Percentiles rank a stretch among this genome's conserved stretches.
Conservation (phyloP, 2,113 vertebrate species). For the Benitochromis conjunctus region DNA sequence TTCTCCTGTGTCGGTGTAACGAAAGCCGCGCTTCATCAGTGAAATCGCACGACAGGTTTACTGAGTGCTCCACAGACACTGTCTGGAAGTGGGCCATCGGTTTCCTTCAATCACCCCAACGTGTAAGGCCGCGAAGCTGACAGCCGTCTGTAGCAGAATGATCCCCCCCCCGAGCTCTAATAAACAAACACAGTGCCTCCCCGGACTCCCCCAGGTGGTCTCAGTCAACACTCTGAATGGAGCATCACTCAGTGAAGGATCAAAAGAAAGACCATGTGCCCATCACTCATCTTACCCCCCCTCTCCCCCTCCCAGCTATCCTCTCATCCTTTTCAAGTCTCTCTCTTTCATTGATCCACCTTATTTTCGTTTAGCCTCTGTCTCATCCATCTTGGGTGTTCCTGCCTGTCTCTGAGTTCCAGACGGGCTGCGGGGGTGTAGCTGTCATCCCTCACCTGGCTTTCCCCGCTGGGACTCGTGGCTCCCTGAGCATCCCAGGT, state of each 20-base stretch:
- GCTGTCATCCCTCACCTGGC: constrained; percentile 42
- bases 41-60: constrained; percentile 42
- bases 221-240: constrained; percentile 62
- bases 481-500: constrained; percentile 18
- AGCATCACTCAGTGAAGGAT: constrained; percentile 60
- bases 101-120: constrained; percentile 63
- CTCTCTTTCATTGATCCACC: constrained; percentile 31
- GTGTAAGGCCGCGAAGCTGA: constrained; percentile 39
- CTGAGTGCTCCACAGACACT: constrained; percentile 37
- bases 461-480: constrained; percentile 44
- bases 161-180: constrained; percentile 35
- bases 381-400: constrained; percentile 51
- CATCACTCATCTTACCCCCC: constrained; percentile 45
- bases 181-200: constrained; percentile 60
- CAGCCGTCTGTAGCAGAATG: constrained; percentile 40
- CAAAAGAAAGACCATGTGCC: constrained; percentile 43
- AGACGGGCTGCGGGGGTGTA: not conserved
- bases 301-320: not conserved
- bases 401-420: constrained; percentile 1
- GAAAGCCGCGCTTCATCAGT: constrained; percentile 50
- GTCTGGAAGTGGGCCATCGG: constrained; percentile 63
- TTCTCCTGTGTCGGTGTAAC: constrained; percentile 48
- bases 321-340: not conserved
- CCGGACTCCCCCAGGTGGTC: constrained; percentile 59
- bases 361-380: constrained; percentile 24